Base-by-base conservation (phyloP, 1,140 invertebrate genomes). In the Diabrotica virgifera region DNA sequence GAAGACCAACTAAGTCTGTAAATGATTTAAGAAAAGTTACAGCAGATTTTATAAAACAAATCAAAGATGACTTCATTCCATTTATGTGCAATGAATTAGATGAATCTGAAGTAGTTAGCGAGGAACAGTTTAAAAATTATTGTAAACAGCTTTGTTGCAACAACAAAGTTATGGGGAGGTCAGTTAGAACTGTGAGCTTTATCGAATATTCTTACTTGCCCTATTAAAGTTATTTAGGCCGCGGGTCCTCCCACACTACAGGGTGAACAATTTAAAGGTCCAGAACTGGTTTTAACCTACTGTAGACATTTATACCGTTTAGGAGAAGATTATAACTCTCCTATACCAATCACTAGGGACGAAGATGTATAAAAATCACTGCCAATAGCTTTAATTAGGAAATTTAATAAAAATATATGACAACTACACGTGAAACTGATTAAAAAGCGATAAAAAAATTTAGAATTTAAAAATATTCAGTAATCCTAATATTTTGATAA, bases 291-390 rank as follows among this genome's bases (percentile, higher is more conserved):
- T 57, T 77, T 97, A 57, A 90, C 92, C 67, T 98, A 95, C 82
- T 95, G 98, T 81, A 86, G 93, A 68, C 89, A 96, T 80, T 91
- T 93, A 81, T 96, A 93, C 77, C 86, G 90, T 67, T 81, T 97
- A 69, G 96, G 96, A 14, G 96, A 95, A 80, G 96, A 98, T 85
- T 98, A 98, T 76, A 98, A 98, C 82, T 96, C 94, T 14, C 89
- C 88, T 36, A 78, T 83, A 66, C 70, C 75, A 59, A 70, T 82
- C 46, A 74, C 74, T 53, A 75, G 79, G 51, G 78, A 81, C 62
- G 68, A 73, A 50, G 67, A 70, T n/a, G 57, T 63, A 65, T 71
- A 61, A 71, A 69, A 40, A 63, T 65, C 59, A 65, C 62, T 65
- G 54, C 60, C 55, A 37, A 50, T 46, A 50, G 59, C 40, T 60